Evolutionary conservation across 35 echinoderm and acorn worm species (phyloP).

Genomic region (Patiria miniata): DNA sequence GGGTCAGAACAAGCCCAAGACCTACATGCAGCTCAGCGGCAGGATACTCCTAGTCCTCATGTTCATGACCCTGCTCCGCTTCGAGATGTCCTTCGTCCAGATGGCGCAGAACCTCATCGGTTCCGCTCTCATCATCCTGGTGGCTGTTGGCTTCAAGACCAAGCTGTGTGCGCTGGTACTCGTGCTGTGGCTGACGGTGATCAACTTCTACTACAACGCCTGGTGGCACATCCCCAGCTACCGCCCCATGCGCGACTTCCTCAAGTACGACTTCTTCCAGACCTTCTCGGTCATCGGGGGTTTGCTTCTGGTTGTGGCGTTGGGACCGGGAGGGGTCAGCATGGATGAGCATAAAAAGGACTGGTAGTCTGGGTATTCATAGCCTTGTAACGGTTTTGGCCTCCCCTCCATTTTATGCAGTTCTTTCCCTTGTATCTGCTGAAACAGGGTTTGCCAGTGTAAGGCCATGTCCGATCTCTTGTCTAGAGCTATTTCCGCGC

Average conservation of each 20-base stretch:
- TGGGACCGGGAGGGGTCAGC: conserved; percentile 96
- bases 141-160: conserved; percentile 96
- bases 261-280: conserved; percentile 99
- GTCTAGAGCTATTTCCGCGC: no score
- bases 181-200: conserved; percentile 88
- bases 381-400: background rate
- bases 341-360: conserved; percentile 99
- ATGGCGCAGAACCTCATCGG: conserved; percentile 90
- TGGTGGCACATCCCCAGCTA: conserved; percentile 99
- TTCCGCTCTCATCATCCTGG: conserved; percentile 81
- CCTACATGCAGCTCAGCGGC: conserved; percentile 98
- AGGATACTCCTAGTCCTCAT: conserved; percentile 94
- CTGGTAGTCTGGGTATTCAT: conserved; percentile 65
- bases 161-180: conserved; percentile 91
- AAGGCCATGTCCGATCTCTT: no score
- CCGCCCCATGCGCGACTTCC: conserved; percentile 96
- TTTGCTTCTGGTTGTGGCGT: conserved; percentile 82
- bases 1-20: conserved; percentile 96
- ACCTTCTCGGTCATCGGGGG: conserved; percentile 97
- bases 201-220: conserved; percentile 98
- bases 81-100: conserved; percentile 78
- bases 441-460: background rate
- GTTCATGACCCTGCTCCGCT: conserved; percentile 98
- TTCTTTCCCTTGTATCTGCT: background rate
- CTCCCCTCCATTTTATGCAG: background rate